phyloP scores from a whole-genome alignment of 2,113 vertebrate species.

The Sander lucioperca region DNA sequence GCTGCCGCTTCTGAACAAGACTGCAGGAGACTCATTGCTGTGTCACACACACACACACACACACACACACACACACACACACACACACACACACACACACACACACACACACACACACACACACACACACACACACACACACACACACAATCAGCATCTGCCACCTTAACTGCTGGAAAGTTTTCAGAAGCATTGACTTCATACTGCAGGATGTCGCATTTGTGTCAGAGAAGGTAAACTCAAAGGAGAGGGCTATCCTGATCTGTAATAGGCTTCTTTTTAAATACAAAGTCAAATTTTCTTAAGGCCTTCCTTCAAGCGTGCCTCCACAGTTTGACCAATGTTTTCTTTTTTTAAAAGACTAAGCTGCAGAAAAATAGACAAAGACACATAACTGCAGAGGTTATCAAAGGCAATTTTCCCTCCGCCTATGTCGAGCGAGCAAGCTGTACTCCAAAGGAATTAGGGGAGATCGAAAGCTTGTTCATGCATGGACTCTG shows the following conservation, averaged over 20 bases:
- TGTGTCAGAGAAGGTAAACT: background rate
- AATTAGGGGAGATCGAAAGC: constrained; percentile 27
- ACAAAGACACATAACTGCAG: constrained; percentile 16
- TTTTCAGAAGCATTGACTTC: constrained; percentile 23
- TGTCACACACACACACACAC: background rate
- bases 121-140: background rate
- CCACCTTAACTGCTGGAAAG: constrained; percentile 2
- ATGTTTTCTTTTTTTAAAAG: constrained; percentile 2
- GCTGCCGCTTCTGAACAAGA: constrained; percentile 11
- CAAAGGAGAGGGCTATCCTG: background rate
- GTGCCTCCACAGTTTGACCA: constrained; percentile 10
- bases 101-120: background rate
- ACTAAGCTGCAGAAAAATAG: constrained; percentile 24
- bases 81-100: background rate
- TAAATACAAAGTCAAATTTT: background rate
- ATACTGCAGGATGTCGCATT: background rate
- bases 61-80: background rate
- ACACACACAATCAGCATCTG: constrained; percentile 12
- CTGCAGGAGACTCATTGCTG: constrained; percentile 29
- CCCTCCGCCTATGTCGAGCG: constrained; percentile 22
- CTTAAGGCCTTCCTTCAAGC: background rate
- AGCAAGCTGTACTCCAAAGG: constrained; percentile 1
- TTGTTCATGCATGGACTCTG: constrained; percentile 10
- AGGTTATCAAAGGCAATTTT: constrained; percentile 44
- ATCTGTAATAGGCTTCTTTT: background rate